phyloP scores from a whole-genome alignment of 2,888 invertebrate species.

The Tiphia femorata region DNA sequence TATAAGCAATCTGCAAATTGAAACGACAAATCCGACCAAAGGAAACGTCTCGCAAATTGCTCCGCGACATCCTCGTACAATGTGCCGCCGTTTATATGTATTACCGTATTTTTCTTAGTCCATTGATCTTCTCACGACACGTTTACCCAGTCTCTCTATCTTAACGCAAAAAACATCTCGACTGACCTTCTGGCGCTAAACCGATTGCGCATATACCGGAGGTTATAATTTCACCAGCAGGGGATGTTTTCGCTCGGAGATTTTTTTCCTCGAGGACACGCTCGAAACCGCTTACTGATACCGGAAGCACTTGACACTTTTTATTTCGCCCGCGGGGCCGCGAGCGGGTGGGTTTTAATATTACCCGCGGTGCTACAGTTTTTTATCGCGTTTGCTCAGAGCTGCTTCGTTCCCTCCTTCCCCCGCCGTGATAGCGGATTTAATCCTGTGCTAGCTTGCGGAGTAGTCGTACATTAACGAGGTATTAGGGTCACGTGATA shows the following conservation, averaged over 20 bases:
- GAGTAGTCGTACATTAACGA: slow-evolving; percentile 25
- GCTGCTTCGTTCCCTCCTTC: too few species aligned
- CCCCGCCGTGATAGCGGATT: slow-evolving; percentile 7
- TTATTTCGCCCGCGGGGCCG: background rate
- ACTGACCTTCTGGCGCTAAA: too few species aligned
- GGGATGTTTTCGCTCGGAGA: background rate
- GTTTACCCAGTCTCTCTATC: too few species aligned
- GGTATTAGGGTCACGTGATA: slow-evolving; percentile 23
- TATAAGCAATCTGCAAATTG: too few species aligned
- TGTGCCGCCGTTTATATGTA: too few species aligned
- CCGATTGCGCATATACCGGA: background rate
- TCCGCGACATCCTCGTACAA: too few species aligned
- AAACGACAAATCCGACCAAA: too few species aligned
- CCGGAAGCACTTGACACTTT: background rate
- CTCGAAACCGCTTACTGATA: background rate
- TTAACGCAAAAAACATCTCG: too few species aligned
- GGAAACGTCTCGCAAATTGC: too few species aligned
- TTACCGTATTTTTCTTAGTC: too few species aligned
- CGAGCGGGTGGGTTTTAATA: background rate
- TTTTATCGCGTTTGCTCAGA: slow-evolving; percentile 1
- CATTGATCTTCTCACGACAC: too few species aligned
- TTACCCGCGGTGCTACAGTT: background rate
- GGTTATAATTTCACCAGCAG: background rate
- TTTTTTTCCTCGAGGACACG: background rate
- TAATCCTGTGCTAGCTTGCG: slow-evolving; percentile 22